Percentiles rank a stretch among this genome's conserved stretches.
These are phyloP conservation scores for Lamprologus callipterus DNA, from an alignment of 2,113 vertebrate genomes.

Conservation along the genomic window DNA sequence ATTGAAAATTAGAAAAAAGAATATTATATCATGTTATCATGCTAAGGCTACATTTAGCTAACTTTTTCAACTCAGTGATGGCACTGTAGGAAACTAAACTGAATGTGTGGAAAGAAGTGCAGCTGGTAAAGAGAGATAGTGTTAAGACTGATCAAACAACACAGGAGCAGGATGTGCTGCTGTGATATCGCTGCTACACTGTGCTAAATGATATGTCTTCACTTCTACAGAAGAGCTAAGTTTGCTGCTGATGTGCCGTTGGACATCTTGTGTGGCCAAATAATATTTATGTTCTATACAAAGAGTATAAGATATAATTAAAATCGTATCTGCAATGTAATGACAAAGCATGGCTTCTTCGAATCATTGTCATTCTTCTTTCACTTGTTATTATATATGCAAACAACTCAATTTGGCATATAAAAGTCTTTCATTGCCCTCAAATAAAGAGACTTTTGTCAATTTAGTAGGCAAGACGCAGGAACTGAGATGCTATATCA, in stretches of 20 bases:
- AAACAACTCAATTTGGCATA: background rate
- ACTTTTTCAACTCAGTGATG: background rate
- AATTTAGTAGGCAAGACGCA: background rate
- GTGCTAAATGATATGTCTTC: background rate
- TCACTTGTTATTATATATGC: background rate
- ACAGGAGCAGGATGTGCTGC: background rate
- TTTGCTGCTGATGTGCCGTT: background rate
- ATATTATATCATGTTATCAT: background rate
- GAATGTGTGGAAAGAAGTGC: background rate
- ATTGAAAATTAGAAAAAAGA: background rate
- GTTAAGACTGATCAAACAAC: conserved; percentile 14
- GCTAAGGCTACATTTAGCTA: background rate
- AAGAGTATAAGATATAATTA: background rate
- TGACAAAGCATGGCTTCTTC: background rate
- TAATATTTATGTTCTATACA: background rate
- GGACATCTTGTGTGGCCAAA: background rate
- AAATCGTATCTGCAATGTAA: background rate
- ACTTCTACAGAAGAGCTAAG: background rate
- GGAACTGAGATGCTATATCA: background rate
- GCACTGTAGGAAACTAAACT: background rate
- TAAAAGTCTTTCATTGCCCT: background rate
- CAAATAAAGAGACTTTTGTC: background rate
- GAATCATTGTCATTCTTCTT: background rate
- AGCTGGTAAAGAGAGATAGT: background rate
- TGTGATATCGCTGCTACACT: background rate